Base-by-base conservation (phyloP, 2,113 vertebrate genomes). In the Cinclus cinclus region DNA sequence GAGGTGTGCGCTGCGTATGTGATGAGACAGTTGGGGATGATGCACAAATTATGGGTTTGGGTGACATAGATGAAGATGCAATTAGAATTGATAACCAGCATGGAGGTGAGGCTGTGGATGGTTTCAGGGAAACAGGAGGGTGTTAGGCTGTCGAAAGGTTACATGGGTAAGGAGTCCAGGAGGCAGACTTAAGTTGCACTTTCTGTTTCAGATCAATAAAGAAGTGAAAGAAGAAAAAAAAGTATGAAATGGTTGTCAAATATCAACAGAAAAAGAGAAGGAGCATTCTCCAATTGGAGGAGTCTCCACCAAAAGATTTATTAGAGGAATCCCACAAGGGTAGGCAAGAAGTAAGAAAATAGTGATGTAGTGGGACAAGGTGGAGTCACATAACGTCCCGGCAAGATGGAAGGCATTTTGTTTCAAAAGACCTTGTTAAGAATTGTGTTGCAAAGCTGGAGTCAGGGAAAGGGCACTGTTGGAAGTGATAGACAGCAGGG, bases 1-100 rank as follows among this genome's bases (percentile, higher is more conserved):
- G 13, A 77, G 24, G 52, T 30, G 4, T 22, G 3, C 6, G 1
- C 15, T 68, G 33, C 1, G 0, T 30, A 18, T 10, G 10, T 28
- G 59, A 46, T 28, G 60, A 39, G 64, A 39, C 25, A 27, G 3
- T 2, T 59, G 47, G 18, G 50, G 58, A 3, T 83, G 56, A 63
- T 59, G 52, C 42, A 13, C 1, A 2, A 23, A 28, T 90, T 69
- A 31, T 7, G 22, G 46, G 18, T 46, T 59, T 53, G 52, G 30
- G 71, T 59, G 75, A 33, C 47, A 5, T 0, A 15, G 52, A 7
- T 62, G 65, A 15, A 87, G 69, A 21, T 79, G 49, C 0, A 7
- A 7, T 73, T 79, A 46, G n/a, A 42, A 18, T 2, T 5, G 39
- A 13, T 31, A 31, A 64, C 13, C 6, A 8, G 13, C 2, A 20